Evolutionary conservation across 2,888 invertebrate species (phyloP).

Genomic region (Lycophotia porphyrea): DNA sequence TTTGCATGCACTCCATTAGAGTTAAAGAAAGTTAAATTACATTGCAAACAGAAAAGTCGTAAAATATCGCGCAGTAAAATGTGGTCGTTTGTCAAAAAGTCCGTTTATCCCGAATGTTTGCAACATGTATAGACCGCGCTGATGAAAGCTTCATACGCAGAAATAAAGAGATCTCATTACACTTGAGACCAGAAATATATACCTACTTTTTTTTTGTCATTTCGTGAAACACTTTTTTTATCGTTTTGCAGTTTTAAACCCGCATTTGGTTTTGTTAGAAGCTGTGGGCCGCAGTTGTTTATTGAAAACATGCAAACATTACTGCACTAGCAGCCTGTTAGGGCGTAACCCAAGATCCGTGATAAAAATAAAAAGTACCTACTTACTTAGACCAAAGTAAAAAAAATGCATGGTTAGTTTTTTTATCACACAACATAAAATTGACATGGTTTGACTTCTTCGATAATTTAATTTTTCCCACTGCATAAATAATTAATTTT

Average conservation of each 20-base stretch:
- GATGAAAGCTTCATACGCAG: constrained; percentile 56
- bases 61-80: constrained; percentile 38
- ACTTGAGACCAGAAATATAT: constrained; percentile 49
- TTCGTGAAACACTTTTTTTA: background rate
- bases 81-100: constrained; percentile 56
- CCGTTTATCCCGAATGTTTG: constrained; percentile 49
- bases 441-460: background rate
- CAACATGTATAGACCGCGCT: constrained; percentile 50
- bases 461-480: background rate
- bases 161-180: constrained; percentile 61
- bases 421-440: background rate
- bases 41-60: constrained; percentile 29
- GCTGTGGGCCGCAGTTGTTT: constrained; percentile 18
- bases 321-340: background rate
- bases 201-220: background rate
- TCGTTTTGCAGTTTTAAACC: background rate
- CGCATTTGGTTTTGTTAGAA: background rate
- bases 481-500: background rate
- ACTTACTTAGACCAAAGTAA: background rate
- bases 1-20: constrained; percentile 52
- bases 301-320: constrained; percentile 33
- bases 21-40: constrained; percentile 56
- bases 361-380: background rate
- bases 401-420: background rate
- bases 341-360: background rate